A percentile compares a stretch with the other conserved stretches of the same genome.
Conservation (phyloP, 2,888 invertebrate genomes). For the Idaea biselata region DNA sequence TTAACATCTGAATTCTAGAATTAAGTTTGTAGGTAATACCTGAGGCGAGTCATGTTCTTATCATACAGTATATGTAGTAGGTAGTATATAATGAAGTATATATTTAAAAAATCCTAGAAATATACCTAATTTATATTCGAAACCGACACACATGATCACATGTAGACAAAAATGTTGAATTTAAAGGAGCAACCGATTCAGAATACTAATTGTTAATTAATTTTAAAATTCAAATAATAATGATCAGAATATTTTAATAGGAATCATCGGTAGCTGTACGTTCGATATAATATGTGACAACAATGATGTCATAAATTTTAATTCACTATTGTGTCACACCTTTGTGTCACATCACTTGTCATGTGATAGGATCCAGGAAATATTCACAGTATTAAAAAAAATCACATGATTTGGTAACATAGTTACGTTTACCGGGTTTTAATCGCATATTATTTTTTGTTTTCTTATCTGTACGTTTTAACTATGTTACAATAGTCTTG, state of each 20-base stretch:
- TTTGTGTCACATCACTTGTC: not conserved
- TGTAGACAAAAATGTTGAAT: not conserved
- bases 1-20: not conserved
- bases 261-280: not conserved
- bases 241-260: not conserved
- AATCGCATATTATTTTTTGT: no score
- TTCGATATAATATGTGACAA: not conserved
- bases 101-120: not conserved
- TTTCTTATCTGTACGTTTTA: no score
- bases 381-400: no score
- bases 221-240: conserved; percentile 1
- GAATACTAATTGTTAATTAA: not conserved
- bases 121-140: not conserved
- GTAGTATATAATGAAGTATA: not conserved
- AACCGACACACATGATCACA: not conserved
- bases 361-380: not conserved
- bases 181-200: not conserved
- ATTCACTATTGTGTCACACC: not conserved
- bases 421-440: no score
- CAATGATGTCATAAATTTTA: not conserved
- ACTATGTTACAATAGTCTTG: no score
- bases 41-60: no score
- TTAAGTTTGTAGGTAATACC: not conserved
- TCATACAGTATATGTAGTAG: no score
- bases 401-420: no score